Percentiles rank a stretch among this genome's conserved stretches.
Conservation (phyloP, 35 echinoderm and acorn worm species). For the Amphiura filiformis region DNA sequence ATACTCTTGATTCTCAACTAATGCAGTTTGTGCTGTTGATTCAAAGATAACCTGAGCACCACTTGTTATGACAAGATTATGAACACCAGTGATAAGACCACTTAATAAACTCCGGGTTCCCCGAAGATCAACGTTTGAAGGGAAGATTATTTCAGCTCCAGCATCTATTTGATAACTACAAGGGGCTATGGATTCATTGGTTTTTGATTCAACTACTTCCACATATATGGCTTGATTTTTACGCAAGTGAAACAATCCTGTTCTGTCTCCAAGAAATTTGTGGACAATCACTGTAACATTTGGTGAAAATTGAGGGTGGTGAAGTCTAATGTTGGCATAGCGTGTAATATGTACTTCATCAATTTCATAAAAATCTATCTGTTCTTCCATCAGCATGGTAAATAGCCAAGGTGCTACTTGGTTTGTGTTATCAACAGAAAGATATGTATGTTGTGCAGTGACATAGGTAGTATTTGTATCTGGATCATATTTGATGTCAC, state of each 20-base stretch:
- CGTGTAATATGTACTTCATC: constrained; percentile 83
- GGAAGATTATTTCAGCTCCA: constrained; percentile 81
- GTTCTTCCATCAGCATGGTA: constrained; percentile 77
- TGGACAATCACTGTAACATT: constrained; percentile 88
- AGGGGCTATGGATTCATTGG: constrained; percentile 80
- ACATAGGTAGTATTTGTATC: constrained; percentile 59
- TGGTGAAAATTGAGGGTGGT: constrained; percentile 46
- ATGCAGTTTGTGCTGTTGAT: constrained; percentile 81
- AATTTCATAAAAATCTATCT: constrained; percentile 65
- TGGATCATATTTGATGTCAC: constrained; percentile 74
- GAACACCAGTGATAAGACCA: constrained; percentile 80
- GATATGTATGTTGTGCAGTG: constrained; percentile 63
- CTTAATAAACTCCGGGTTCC: constrained; percentile 58
- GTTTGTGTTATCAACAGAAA: constrained; percentile 75
- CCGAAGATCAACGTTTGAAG: constrained; percentile 56
- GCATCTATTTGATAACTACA: constrained; percentile 77
- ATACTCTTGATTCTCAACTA: constrained; percentile 76
- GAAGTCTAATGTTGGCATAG: constrained; percentile 76
- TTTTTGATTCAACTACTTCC: constrained; percentile 81
- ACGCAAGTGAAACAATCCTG: constrained; percentile 65
- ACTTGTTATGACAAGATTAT: constrained; percentile 62
- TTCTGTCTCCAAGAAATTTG: constrained; percentile 74
- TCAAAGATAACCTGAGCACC: constrained; percentile 61
- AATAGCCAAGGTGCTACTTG: constrained; percentile 79
- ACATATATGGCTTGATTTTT: constrained; percentile 67